Evolutionary conservation across 2,113 vertebrate genomes (phyloP).

Genomic region (Corvus hawaiiensis): DNA sequence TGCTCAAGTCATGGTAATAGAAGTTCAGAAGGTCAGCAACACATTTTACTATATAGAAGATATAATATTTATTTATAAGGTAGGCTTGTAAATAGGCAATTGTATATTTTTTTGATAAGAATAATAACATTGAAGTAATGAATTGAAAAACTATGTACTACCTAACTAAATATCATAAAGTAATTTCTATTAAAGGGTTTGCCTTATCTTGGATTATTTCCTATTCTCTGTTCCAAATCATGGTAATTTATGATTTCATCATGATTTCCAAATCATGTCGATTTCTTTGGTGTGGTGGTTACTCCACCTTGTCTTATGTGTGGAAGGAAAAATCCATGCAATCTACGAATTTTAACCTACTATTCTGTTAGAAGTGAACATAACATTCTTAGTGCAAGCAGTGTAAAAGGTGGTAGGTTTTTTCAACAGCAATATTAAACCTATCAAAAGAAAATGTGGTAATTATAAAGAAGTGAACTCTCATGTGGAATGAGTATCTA

Average conservation of each 20-base stretch:
- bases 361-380: neutral
- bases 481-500: neutral
- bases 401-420: neutral
- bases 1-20: neutral
- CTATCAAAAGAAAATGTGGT: neutral
- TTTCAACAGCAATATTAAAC: neutral
- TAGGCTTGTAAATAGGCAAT: neutral
- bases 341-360: neutral
- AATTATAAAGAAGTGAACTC: neutral
- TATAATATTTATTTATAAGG: neutral
- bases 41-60: neutral
- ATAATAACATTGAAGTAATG: neutral
- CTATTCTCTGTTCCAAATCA: neutral
- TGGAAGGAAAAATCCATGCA: neutral
- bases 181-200: neutral
- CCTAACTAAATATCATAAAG: neutral
- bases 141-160: neutral
- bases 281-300: neutral
- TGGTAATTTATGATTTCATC: neutral
- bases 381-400: neutral
- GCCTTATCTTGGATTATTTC: neutral
- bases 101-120: neutral
- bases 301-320: neutral
- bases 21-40: neutral
- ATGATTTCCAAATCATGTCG: neutral